Percentiles rank a stretch among this genome's conserved stretches.
These are phyloP conservation scores for Mastomys natalensis DNA, from an alignment of 2,113 vertebrate genomes.

Conservation along the genomic window DNA sequence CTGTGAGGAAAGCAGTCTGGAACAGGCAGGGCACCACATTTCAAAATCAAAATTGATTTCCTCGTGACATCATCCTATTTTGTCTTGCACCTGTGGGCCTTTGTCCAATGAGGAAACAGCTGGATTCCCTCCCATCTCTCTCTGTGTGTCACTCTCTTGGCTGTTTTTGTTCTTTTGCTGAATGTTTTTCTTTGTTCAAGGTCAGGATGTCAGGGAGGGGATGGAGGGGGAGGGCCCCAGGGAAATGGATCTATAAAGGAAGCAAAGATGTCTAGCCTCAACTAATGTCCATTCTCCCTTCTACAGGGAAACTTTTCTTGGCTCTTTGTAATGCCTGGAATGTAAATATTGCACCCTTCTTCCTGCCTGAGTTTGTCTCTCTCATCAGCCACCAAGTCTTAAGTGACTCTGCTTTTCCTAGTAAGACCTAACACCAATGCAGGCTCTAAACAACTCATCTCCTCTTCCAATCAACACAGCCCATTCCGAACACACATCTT, in stretches of 20 bases:
- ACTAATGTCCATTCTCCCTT: background rate
- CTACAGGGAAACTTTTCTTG: background rate
- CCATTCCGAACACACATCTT: background rate
- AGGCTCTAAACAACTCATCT: background rate
- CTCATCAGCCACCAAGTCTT: background rate
- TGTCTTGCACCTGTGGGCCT: background rate
- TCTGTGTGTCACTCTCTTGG: background rate
- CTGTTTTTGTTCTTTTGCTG: background rate
- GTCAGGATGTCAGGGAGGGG: background rate
- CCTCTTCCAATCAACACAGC: background rate
- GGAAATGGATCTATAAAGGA: background rate
- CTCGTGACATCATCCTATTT: background rate
- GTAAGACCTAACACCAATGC: background rate
- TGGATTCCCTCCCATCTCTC: background rate
- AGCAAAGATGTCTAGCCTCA: background rate
- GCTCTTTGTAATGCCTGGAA: background rate
- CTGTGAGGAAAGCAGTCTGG: background rate
- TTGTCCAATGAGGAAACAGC: background rate
- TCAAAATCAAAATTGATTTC: background rate
- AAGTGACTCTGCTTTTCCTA: slow-evolving; percentile 6
- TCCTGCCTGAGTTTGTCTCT: slow-evolving; percentile 21
- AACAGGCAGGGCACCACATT: background rate
- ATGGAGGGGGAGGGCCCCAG: background rate
- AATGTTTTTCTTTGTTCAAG: background rate
- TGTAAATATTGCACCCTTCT: background rate